Base-by-base conservation (phyloP, 2,113 vertebrate species). In the Potamarius usumacintae region DNA sequence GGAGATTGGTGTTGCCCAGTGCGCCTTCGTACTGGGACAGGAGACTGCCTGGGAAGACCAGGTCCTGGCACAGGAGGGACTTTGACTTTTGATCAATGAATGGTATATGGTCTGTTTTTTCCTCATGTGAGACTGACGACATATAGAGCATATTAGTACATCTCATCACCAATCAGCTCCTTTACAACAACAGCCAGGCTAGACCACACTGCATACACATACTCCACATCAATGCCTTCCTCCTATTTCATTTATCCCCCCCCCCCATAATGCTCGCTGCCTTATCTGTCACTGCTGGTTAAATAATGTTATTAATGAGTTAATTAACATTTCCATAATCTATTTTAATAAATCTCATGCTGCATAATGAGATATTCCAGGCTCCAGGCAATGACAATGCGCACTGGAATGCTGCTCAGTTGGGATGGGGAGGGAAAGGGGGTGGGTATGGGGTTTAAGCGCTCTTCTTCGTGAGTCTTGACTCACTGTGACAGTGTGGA, bases 271-370 rank as follows among this genome's bases (percentile, higher is more conserved):
- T 87, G 83, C 86, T 87, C 86, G 86, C 83, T 77, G 85, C 82
- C 93, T 94, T 95, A 95, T 94, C 95, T 96, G 95, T 96, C 95
- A 96, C 94, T 94, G 94, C 95, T 93, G 94, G 94, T 96, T 96
- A 96, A 95, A 95, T 96, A 96, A 96, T 96, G 95, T 96, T 94
- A 95, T 96, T 96, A 96, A 96, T 96, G 94, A 95, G 94, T 95
- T 96, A 94, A 96, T 96, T 96, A 96, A 96, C 95, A 96, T 95
- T 96, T 96, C 92, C 94, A 93, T 96, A 95, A 96, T 96, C 95
- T 96, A 95, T 96, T 96, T 95, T 95, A 95, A 96, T 96, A 95
- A 95, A 96, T 96, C 94, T 95, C 93, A 95, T 92, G 90, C 93
- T 91, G 94, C 94, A 93, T 96, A 95, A 96, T 95, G 94, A 95